phyloP scores from a whole-genome alignment of 2,797 vertebrate genomes.

The Buphagus erythrorhynchus region DNA sequence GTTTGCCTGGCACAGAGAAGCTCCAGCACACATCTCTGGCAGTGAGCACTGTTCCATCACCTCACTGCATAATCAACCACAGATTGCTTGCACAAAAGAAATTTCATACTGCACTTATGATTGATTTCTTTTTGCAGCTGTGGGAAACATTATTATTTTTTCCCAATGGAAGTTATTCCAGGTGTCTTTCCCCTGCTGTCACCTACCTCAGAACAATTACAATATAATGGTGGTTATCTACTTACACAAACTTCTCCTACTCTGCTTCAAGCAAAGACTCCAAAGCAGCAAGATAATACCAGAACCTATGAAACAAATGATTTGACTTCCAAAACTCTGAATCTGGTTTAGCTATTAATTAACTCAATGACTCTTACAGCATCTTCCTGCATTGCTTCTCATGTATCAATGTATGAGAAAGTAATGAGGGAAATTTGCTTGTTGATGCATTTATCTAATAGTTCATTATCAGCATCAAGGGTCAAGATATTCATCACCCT shows the following conservation, averaged over 20 bases:
- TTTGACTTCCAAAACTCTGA: neutral
- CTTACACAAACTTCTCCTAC: neutral
- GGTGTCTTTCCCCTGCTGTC: neutral
- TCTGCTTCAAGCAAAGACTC: neutral
- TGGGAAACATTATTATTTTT: neutral
- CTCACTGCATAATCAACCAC: neutral
- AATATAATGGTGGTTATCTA: neutral
- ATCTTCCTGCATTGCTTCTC: neutral
- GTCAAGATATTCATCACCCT: constrained; percentile 33
- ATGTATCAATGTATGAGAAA: neutral
- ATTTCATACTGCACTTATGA: neutral
- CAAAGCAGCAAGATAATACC: neutral
- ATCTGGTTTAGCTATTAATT: neutral
- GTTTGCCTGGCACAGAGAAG: neutral
- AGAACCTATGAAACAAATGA: neutral
- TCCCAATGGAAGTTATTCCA: neutral
- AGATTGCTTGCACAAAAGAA: neutral
- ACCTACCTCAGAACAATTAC: neutral
- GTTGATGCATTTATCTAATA: constrained; percentile 8
- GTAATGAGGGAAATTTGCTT: constrained; percentile 25
- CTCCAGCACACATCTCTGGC: neutral
- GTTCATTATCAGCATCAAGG: constrained; percentile 32
- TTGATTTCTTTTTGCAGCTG: neutral
- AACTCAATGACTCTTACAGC: neutral
- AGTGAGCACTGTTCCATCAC: neutral